Base-by-base conservation (phyloP, 2,888 invertebrate genomes). In the Lapara coniferarum region DNA sequence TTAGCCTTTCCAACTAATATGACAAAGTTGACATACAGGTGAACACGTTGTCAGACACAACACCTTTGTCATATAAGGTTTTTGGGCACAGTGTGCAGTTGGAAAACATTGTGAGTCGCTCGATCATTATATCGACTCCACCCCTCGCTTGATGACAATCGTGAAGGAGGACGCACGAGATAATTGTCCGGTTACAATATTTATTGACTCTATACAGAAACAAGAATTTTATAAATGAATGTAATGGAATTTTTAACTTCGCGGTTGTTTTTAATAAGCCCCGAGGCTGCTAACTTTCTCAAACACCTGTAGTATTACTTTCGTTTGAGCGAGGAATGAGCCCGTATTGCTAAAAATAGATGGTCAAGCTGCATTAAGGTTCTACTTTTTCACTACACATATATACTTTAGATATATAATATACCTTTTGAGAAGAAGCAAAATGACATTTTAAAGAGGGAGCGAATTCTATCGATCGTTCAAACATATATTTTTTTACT, bases 1-100 rank as follows among this genome's bases (percentile, higher is more conserved):
- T 78, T 79, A 77, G 72, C 71, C 66, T 67, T 25, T 66, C 52
- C 69, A 72, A 74, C 74, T 72, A 75, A 77, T 77, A 77, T 51
- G 71, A 66, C 58, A 63, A 19, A 66, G 37, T n/a, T 44, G 14
- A 66, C 71, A 74, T n/a, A n/a, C 77, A 12, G 71, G 67, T 63
- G 68, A 53, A 16, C 30, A 49, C 44, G 16, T 49, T 49, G 63
- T 49, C 12, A n/a, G 19, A 25, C 63, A 49, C 63, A 5, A n/a
- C 5, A 13, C 6, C 7, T 6, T 16, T 12, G 6, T 63, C 16
- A 13, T 46, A 8, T 13, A 6, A 63, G 46, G 13, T 49, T 19
- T 49, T 63, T 1, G 2, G 2, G 13, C 19, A 49, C 46, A 19
- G 7, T 12, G 46, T 49, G 19, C 8, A 49, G 63, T 19, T 63